Conservation (phyloP, 2,888 invertebrate genomes). For the Coenonympha arcania region DNA sequence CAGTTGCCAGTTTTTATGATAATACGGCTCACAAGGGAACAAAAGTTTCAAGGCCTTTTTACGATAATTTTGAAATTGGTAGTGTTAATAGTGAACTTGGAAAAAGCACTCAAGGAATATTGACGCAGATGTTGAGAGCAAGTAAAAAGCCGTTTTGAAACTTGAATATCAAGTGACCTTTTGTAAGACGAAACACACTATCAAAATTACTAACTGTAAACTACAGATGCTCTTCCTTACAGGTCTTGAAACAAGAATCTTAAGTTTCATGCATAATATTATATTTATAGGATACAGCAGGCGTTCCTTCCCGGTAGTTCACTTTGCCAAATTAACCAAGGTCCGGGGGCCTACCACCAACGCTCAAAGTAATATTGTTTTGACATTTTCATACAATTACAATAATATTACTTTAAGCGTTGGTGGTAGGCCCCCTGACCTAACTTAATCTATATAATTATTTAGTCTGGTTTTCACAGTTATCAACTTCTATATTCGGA, state of each 20-base stretch:
- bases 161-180: constrained; percentile 2
- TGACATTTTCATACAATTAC: too few species aligned
- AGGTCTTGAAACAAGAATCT: not conserved
- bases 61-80: not conserved
- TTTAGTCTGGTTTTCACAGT: not conserved
- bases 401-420: too few species aligned
- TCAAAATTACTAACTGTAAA: not conserved
- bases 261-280: too few species aligned
- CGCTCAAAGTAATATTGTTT: too few species aligned
- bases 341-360: too few species aligned
- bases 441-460: not conserved
- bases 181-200: not conserved
- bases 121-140: not conserved
- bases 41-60: not conserved
- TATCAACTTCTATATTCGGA: not conserved
- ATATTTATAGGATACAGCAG: too few species aligned
- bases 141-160: not conserved
- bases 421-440: too few species aligned
- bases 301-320: not conserved
- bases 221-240: too few species aligned
- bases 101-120: not conserved
- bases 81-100: not conserved
- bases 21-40: not conserved
- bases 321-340: too few species aligned
- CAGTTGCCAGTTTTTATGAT: too few species aligned